Percentiles rank a stretch among this genome's conserved stretches.
These are phyloP conservation scores for Heliconius hewitsoni DNA, from an alignment of 1,140 invertebrate species.

Conservation along the genomic window DNA sequence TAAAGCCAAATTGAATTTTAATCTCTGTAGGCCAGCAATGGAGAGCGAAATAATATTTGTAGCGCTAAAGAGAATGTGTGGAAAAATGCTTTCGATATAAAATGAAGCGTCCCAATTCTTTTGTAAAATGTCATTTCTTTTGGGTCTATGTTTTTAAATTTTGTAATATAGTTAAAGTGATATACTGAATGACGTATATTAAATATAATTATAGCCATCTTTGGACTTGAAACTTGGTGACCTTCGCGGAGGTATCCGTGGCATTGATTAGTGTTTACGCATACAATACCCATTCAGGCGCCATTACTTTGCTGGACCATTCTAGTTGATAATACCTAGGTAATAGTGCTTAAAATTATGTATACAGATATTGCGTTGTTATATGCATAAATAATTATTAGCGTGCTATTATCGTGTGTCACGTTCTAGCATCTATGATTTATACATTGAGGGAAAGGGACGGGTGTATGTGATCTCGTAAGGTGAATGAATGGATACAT, in stretches of 20 bases:
- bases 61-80: neutral
- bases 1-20: slow-evolving; percentile 25
- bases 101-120: neutral
- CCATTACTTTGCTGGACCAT: slow-evolving; percentile 35
- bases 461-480: slow-evolving; percentile 39
- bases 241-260: slow-evolving; percentile 67
- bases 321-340: slow-evolving; percentile 40
- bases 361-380: slow-evolving; percentile 43
- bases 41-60: slow-evolving; percentile 22
- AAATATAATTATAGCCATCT: slow-evolving; percentile 25
- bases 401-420: slow-evolving; percentile 58
- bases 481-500: slow-evolving; percentile 62
- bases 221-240: slow-evolving; percentile 47
- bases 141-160: neutral
- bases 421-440: slow-evolving; percentile 51
- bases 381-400: slow-evolving; percentile 71
- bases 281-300: slow-evolving; percentile 69
- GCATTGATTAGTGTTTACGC: slow-evolving; percentile 76
- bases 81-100: slow-evolving; percentile 1
- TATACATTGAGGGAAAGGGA: slow-evolving; percentile 49
- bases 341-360: slow-evolving; percentile 55
- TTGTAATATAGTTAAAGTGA: neutral
- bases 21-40: slow-evolving; percentile 25
- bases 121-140: neutral
- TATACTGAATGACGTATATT: neutral